Base-by-base conservation (phyloP, 92 coral and sea anemone genomes). In the Palythoa heliodiscus region DNA sequence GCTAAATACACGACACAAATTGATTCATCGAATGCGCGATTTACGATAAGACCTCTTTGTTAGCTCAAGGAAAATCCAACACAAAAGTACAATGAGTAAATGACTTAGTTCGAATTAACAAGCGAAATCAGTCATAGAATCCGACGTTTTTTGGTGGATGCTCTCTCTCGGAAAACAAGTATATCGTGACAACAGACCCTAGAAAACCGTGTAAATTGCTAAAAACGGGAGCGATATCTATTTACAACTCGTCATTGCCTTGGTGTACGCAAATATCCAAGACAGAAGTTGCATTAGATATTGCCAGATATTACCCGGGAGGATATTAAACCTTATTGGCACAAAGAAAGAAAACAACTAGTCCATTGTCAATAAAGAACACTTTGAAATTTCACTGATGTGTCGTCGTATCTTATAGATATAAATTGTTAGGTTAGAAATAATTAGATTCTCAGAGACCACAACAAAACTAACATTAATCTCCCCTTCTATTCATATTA, bases 31-130 rank as follows among this genome's bases (percentile, higher is more conserved):
- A 82, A 84, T 87, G 89, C 86, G 86, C 89, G 87, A 92, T 92
- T 94, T 92, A 93, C 95, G 95, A 94, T 92, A 92, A 94, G 89
- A 90, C 92, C 76, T 86, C 92, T 93, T 90, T 83, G 81, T 83
- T 52, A 72, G 87, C 71, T 83, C 80, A 78, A 76, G 88, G 69
- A 73, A 90, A 87, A 88, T 54, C 64, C 47, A 63, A 84, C 79
- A 25, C 47, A 73, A 60, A 57, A 70, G 86, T 76, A 90, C 88
- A 91, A 87, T 81, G 69, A 57, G 35, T 1, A 39, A 60, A 53
- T 75, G 78, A 86, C 75, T 52, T 82, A 73, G 76, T 84, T 74
- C 73, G 73, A 25, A 70, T 86, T 72, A 71, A 71, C 91, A 86
- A 93, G 87, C 73, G 93, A 73, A 71, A 68, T 19, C 87, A 58